Evolutionary conservation across 2,888 invertebrate genomes (phyloP).

Genomic region (Orthosia gothica): DNA sequence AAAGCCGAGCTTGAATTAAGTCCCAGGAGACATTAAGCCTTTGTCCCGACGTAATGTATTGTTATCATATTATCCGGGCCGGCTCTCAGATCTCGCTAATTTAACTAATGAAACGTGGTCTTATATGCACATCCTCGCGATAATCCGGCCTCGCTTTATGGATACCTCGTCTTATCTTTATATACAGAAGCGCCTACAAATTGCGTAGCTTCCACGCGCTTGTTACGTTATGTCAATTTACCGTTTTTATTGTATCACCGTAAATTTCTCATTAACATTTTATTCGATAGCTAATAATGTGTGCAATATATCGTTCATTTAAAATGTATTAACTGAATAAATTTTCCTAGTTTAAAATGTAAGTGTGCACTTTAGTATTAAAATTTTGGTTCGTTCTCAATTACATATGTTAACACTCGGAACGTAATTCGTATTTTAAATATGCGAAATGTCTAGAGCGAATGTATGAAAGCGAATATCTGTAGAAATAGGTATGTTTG

Average conservation of each 20-base stretch:
- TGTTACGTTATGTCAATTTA: slow-evolving; percentile 48
- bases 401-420: too few species aligned
- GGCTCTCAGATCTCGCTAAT: slow-evolving; percentile 67
- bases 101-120: slow-evolving; percentile 71
- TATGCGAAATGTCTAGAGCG: too few species aligned
- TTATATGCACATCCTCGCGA: slow-evolving; percentile 73
- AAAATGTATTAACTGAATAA: slow-evolving; percentile 68
- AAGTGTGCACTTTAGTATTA: too few species aligned
- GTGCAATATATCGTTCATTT: slow-evolving; percentile 54
- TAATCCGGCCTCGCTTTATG: slow-evolving; percentile 71
- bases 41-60: slow-evolving; percentile 77
- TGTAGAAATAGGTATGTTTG: too few species aligned
- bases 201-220: slow-evolving; percentile 36
- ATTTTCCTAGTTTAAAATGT: too few species aligned
- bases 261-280: slow-evolving; percentile 56
- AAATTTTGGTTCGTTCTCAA: too few species aligned
- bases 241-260: slow-evolving; percentile 46
- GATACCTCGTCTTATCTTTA: slow-evolving; percentile 72
- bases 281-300: slow-evolving; percentile 57
- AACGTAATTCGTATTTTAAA: too few species aligned
- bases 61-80: slow-evolving; percentile 78
- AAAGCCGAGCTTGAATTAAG: slow-evolving; percentile 66
- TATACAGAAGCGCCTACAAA: slow-evolving; percentile 61
- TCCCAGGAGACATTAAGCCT: slow-evolving; percentile 71
- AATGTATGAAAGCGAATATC: too few species aligned